Base-by-base conservation (phyloP, 2,797 vertebrate species). In the Valencia hispanica region DNA sequence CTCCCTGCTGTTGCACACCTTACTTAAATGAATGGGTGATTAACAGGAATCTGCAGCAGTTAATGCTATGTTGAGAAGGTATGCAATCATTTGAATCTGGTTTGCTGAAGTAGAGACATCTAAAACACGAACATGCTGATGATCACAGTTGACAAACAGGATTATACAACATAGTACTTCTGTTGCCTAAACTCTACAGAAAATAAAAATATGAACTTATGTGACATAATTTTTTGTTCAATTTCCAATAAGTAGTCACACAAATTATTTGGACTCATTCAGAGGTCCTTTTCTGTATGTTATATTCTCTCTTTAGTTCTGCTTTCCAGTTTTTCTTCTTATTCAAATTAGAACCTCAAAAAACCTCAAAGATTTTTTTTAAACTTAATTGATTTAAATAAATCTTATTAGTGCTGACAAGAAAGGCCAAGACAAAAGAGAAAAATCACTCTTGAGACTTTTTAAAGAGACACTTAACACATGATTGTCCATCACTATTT, bases 401-500 rank as follows among this genome's bases (percentile, higher is more conserved):
- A 48, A 43, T 48, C 27, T 9, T 47, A 36, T 75, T 2, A 70
- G 82, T 68, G 50, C 53, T 43, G 43, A 34, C 50, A 75, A 12
- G 27, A 75, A 68, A 68, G 73, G 14, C 14, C 5, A 7, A 61
- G 32, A 78, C 41, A 85, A 88, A 53, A 80, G 43, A 85, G 77
- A 63, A 51, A 87, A 75, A 78, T 87, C 4, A 9, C 39, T 32
- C 11, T 32, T 15, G 71, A 20, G 27, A 51, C 7, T 57, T 32
- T 93, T 92, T 94, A 92, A 92, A 90, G 87, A 88, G 65, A 72
- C 79, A 74, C 66, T 77, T 78, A 81, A 59, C 74, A 85, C 74
- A 81, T 86, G 80, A 88, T 86, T 86, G 93, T 93, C 88, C 83
- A 88, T 90, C 88, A 90, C 57, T 51, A 68, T 80, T 74, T 88